phyloP scores from a whole-genome alignment of 35 echinoderm and acorn worm genomes.

The Patiria miniata region DNA sequence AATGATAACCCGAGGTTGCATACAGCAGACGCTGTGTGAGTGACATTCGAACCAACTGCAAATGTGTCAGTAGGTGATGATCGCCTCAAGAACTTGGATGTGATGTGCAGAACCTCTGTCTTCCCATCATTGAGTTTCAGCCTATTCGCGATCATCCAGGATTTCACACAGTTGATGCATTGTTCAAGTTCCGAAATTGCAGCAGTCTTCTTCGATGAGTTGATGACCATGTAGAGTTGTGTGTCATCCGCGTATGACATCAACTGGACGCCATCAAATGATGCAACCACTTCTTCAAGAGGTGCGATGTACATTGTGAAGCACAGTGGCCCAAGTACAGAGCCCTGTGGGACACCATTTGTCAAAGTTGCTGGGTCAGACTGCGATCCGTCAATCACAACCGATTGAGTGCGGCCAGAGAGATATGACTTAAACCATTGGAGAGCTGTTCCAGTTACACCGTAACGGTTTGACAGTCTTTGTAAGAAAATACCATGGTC shows the following conservation, averaged over 20 bases:
- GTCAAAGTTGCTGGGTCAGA: background rate
- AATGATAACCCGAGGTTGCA: background rate
- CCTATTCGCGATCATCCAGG: constrained; percentile 23
- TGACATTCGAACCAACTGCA: background rate
- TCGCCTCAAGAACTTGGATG: background rate
- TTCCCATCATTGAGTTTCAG: constrained; percentile 16
- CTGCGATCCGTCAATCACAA: constrained; percentile 39
- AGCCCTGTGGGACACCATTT: constrained; percentile 70
- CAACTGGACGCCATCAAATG: constrained; percentile 23
- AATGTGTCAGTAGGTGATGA: background rate
- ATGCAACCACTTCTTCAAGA: constrained; percentile 39
- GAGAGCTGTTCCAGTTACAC: constrained; percentile 25
- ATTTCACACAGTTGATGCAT: constrained; percentile 10
- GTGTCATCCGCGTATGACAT: constrained; percentile 71
- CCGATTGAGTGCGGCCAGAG: constrained; percentile 16
- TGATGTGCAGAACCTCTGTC: constrained; percentile 25
- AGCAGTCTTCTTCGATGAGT: background rate
- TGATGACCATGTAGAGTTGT: constrained; percentile 47
- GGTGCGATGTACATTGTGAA: constrained; percentile 71
- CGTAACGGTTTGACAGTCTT: constrained; percentile 44
- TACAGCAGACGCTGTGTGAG: background rate
- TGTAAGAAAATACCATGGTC: constrained; percentile 39
- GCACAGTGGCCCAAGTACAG: no score
- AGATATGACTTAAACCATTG: constrained; percentile 69
- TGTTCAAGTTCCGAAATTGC: constrained; percentile 16